phyloP scores from a whole-genome alignment of 1,140 invertebrate species.

The Helicoverpa armigera region DNA sequence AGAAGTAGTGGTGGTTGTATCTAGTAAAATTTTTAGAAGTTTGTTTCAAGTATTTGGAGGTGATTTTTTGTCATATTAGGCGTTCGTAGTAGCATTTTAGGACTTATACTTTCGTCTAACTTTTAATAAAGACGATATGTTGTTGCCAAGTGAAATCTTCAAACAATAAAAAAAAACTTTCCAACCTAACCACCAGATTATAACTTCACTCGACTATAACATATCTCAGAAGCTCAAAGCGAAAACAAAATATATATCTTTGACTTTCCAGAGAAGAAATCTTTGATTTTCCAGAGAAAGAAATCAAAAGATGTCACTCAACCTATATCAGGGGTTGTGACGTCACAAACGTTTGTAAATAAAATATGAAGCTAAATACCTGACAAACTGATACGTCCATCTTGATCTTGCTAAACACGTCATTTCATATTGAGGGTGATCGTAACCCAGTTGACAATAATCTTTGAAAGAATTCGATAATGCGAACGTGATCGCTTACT shows the following conservation, averaged over 20 bases:
- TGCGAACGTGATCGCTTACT: conserved; percentile 58
- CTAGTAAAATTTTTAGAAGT: not conserved
- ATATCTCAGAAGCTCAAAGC: not conserved
- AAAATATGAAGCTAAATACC: conserved; percentile 65
- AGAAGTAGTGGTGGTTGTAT: not conserved
- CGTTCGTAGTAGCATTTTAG: too few species aligned
- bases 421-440: conserved; percentile 33
- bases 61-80: too few species aligned
- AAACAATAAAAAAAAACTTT: too few species aligned
- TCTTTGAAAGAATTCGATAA: conserved; percentile 58
- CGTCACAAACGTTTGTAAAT: conserved; percentile 74
- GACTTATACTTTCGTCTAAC: too few species aligned
- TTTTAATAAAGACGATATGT: too few species aligned
- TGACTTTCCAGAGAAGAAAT: conserved; percentile 19
- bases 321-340: conserved; percentile 67
- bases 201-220: too few species aligned
- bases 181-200: too few species aligned
- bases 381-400: conserved; percentile 64
- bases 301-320: conserved; percentile 45
- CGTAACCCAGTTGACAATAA: conserved; percentile 54
- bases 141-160: too few species aligned
- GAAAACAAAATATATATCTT: not conserved
- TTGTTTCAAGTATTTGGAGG: too few species aligned
- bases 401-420: conserved; percentile 23
- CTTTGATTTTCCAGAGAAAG: conserved; percentile 20